phyloP scores from a whole-genome alignment of 2,888 invertebrate genomes.

The Euplexia lucipara region DNA sequence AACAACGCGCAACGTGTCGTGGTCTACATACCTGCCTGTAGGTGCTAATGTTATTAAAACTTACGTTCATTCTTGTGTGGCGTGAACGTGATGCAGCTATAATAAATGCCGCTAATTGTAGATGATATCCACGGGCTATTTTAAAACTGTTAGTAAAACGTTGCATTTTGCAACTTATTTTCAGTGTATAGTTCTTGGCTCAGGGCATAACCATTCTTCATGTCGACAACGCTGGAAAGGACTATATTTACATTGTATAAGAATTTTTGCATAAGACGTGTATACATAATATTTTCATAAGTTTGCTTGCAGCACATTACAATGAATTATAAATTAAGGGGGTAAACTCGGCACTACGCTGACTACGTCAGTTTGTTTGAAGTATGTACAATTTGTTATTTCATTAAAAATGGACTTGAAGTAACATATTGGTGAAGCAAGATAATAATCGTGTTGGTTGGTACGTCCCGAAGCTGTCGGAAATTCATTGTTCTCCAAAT shows the following conservation, averaged over 20 bases:
- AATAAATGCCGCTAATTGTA: conserved; percentile 34
- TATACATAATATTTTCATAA: conserved; percentile 21
- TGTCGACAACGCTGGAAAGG: conserved; percentile 14
- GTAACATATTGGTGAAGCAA: conserved; percentile 31
- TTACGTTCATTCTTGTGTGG: conserved; percentile 27
- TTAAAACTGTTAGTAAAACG: conserved; percentile 1
- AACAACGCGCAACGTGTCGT: conserved; percentile 55
- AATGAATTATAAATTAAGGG: not conserved
- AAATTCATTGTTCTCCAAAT: conserved; percentile 70
- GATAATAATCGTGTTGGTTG: conserved; percentile 18
- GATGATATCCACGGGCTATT: conserved; percentile 11
- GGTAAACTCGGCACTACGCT: no score
- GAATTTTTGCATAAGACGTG: conserved; percentile 29
- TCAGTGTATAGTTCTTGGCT: conserved; percentile 22
- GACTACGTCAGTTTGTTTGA: no score
- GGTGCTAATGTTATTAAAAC: conserved; percentile 28
- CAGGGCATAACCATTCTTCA: conserved; percentile 19
- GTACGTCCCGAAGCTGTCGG: conserved; percentile 59
- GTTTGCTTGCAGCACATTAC: not conserved
- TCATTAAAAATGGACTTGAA: conserved; percentile 29
- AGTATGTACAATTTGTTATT: not conserved
- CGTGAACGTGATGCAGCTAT: conserved; percentile 29
- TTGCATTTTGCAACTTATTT: conserved; percentile 1
- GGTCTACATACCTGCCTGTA: conserved; percentile 38
- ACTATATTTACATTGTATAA: conserved; percentile 45